Base-by-base conservation (phyloP, 2,888 invertebrate genomes). In the Lamellibrachia satsuma region DNA sequence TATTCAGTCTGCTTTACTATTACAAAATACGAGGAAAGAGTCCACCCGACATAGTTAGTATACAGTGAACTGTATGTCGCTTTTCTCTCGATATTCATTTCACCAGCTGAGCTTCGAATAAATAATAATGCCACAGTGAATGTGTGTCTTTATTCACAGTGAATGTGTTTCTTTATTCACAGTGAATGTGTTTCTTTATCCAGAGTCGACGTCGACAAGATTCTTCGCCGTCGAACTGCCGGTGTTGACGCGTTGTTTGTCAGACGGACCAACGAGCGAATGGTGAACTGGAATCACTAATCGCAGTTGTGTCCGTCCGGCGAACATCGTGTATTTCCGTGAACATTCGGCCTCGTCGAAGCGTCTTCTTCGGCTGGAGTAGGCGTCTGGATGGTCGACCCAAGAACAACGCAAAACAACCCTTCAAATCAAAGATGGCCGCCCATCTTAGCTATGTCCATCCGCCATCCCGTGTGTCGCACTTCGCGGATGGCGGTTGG, bases 241-340 rank as follows among this genome's bases (percentile, higher is more conserved):
- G 22, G 11, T 15, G 75, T 75, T 6, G n/a, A 15, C 75, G 75
- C 75, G 75, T 75, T 75, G 75, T 15, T 75, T 75, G 75, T 75
- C 75, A 75, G 75, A 75, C 75, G 75, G 75, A 75, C 75, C 75
- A 75, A 75, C n/a, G n/a, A 75, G 75, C 75, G 75, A 75, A 75
- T 75, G 75, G 75, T 75, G 75, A 15, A 22, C 15, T 75, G 22
- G 75, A 75, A 75, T 15, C 75, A 75, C 75, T 75, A 75, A 75
- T 75, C 75, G 75, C 75, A 75, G 75, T 75, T 75, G 75, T 75
- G 75, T 75, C 75, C 75, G 75, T 75, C 75, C 75, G 75, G 75
- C 75, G 75, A 75, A 75, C 75, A 75, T 75, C 75, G 75, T 11
- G 75, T 75, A 22, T 75, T 75, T 75, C 75, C 75, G 75, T 75